Base-by-base conservation (phyloP, 2,113 vertebrate genomes). In the Otolemur garnettii region DNA sequence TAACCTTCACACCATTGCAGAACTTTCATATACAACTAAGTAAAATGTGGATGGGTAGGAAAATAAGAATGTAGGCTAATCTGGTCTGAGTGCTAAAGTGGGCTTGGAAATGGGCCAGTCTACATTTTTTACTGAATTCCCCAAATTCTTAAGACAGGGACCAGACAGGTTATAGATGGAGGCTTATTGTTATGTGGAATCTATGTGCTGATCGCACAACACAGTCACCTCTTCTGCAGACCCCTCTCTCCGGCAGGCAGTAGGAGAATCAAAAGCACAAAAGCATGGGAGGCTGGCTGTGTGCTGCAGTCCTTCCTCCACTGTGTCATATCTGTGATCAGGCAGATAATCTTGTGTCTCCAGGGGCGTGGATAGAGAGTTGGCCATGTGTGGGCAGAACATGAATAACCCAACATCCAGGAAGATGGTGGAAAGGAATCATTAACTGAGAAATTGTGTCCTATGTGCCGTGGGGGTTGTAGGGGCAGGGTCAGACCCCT, bases 151-250 rank as follows among this genome's bases (percentile, higher is more conserved):
- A 30, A 78, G 55, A 35, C 62, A 5, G 55, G 22, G 6, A 35
- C 57, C 69, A 15, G 45, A 30, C 53, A 2, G 5, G 26, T 22
- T n/a, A 4, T 38, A 19, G 28, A 21, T 11, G n/a, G 79, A 19
- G 59, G 4, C 62, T 81, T 10, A 0, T 38, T 17, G 0, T 66
- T 17, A 0, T 8, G 0, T 2, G 33, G 35, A 28, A n/a, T 26
- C 80, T 21, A 13, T 9, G 3, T 1, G 7, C 11, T 5, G 12
- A 21, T 62, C 60, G 5, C 10, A 60, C 0, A 5, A 22, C 2
- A 2, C 1, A 17, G n/a, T 33, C 50, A 33, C 62, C 26, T 90
- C 81, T 15, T 12, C 18, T 33, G 21, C 69, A 75, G 90, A 86
- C 12, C 59, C 14, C 15, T 19, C 21, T 94, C 24, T 78, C 55